Evolutionary conservation across 2,888 invertebrate species (phyloP).

Genomic region (Trichogramma evanescens): DNA sequence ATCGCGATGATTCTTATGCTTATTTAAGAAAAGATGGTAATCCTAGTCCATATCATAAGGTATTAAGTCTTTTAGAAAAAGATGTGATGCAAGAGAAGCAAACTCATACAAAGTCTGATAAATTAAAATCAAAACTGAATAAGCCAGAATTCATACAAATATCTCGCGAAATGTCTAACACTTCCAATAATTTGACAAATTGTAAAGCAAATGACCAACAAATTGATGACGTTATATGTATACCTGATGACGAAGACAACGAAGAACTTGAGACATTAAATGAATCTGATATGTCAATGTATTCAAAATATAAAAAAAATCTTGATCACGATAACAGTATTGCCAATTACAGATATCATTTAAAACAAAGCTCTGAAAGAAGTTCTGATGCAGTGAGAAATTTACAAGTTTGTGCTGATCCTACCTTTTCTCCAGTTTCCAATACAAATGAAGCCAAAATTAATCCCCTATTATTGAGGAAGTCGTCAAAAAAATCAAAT

Average conservation of each 20-base stretch:
- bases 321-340: slow-evolving; percentile 35
- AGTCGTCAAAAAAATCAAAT: background rate
- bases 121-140: background rate
- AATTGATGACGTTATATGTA: background rate
- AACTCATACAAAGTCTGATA: background rate
- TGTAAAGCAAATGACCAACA: background rate
- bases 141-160: background rate
- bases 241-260: slow-evolving; percentile 8
- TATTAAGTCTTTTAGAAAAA: slow-evolving; percentile 15
- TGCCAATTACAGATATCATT: slow-evolving; percentile 26
- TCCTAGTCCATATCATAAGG: background rate
- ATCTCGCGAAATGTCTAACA: background rate
- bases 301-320: slow-evolving; percentile 34
- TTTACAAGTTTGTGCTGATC: too few relatives aligned
- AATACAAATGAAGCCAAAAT: background rate
- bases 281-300: slow-evolving; percentile 32
- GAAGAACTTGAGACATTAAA: background rate
- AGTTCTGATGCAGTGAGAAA: background rate
- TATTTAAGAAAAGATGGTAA: slow-evolving; percentile 7
- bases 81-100: slow-evolving; percentile 4
- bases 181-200: too few relatives aligned
- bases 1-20: slow-evolving; percentile 7
- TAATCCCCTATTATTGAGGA: background rate
- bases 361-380: background rate
- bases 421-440: too few relatives aligned